These are phyloP conservation scores for Copidosoma aretas DNA, from an alignment of 2,888 invertebrate species.

Conservation along the genomic window DNA sequence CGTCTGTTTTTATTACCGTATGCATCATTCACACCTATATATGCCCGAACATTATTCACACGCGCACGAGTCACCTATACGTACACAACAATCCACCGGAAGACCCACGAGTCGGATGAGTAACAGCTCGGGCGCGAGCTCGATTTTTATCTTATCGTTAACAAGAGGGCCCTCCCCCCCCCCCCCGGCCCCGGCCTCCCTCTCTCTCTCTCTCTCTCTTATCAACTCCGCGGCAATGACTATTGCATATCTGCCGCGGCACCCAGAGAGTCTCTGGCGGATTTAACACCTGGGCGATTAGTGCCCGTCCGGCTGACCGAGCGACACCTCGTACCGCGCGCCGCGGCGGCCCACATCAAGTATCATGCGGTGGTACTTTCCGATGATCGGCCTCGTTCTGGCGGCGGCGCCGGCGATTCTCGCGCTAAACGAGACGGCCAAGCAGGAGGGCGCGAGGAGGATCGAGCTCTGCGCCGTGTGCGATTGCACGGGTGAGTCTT, in stretches of 20 bases:
- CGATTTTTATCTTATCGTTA: constrained; percentile 45
- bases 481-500: constrained; percentile 46
- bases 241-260: not conserved
- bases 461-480: constrained; percentile 38
- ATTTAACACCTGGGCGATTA: too few relatives aligned
- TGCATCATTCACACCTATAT: not conserved
- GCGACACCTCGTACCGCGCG: too few relatives aligned
- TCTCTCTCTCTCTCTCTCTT: too few relatives aligned
- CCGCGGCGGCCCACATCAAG: too few relatives aligned
- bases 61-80: not conserved
- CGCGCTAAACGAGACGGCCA: not conserved
- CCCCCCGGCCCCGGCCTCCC: too few relatives aligned
- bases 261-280: too few relatives aligned
- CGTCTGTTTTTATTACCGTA: too few relatives aligned
- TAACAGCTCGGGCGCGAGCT: constrained; percentile 2
- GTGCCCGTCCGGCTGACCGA: too few relatives aligned
- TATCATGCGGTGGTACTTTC: too few relatives aligned
- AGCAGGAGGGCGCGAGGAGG: not conserved
- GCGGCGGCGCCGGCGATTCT: not conserved
- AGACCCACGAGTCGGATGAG: not conserved
- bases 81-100: not conserved
- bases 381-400: too few relatives aligned
- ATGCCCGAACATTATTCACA: not conserved
- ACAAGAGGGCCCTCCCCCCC: too few relatives aligned
- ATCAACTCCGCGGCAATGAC: too few relatives aligned